These are phyloP conservation scores for Semicossyphus pulcher DNA, from an alignment of 2,113 vertebrate species.

Conservation along the genomic window DNA sequence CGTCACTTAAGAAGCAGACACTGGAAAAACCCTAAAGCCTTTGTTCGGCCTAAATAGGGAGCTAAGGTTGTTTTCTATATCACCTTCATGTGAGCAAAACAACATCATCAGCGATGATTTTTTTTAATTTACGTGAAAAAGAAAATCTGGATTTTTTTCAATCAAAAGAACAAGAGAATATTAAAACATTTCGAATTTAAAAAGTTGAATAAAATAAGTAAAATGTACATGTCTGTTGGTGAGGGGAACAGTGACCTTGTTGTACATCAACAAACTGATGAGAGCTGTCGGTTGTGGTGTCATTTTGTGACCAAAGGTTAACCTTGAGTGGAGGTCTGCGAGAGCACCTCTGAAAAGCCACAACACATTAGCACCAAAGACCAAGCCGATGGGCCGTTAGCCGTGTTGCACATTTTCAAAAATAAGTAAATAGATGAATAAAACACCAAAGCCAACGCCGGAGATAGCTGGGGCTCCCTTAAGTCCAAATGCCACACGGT, in stretches of 20 bases:
- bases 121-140: no score
- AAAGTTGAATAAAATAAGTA: background rate
- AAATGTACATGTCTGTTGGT: background rate
- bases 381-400: slow-evolving; percentile 8
- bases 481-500: background rate
- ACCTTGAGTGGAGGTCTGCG: slow-evolving; percentile 21
- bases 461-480: background rate
- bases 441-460: background rate
- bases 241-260: background rate
- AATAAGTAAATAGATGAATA: slow-evolving; percentile 7
- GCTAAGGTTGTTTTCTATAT: slow-evolving; percentile 5
- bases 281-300: background rate
- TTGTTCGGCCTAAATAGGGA: slow-evolving; percentile 35
- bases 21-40: slow-evolving; percentile 31
- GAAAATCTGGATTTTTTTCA: no score
- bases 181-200: slow-evolving; percentile 8
- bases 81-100: background rate
- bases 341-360: slow-evolving; percentile 15
- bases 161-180: no score
- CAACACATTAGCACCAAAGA: slow-evolving; percentile 32
- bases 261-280: background rate
- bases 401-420: background rate
- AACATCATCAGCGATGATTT: background rate
- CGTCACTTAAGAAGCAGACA: no score
- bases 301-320: slow-evolving; percentile 17